Evolutionary conservation across 2,797 vertebrate species (phyloP), one percentile per base, ranked within the genome.

Genomic region (Labroides dimidiatus): DNA sequence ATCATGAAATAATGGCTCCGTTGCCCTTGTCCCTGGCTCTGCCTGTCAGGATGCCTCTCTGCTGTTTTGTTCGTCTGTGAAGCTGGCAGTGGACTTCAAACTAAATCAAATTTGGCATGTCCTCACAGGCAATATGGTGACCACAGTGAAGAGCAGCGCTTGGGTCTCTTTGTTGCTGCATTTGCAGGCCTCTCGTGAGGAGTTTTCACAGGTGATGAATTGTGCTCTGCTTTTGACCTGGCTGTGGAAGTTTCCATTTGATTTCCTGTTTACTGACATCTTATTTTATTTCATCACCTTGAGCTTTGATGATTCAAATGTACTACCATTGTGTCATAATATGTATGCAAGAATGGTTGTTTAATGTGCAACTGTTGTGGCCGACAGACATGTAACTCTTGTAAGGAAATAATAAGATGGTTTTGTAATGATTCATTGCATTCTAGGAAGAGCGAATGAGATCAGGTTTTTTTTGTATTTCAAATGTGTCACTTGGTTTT

Each of bases 1-100:
- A 83, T 83, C 77, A 78, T 77, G 57, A 79, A 62, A 49, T 77
- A 69, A 73, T 67, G 78, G 58, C 67, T 33, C 52, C 57, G 72
- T 33, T 64, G 72, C 27, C 55, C 72, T 84, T 83, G 76, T 78
- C 81, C 67, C 72, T 64, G 79, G 50, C 50, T 30, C 41, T 73
- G 69, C 68, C 63, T 67, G 68, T 68, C 70, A 59, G 73, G 52
- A 48, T 56, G 36, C 54, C 63, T 79, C 30, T 75, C n/a, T 54
- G 53, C 68, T 58, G 13, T 20, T 65, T 48, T 51, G 57, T 41
- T 52, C 15, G 33, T 58, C 72, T 64, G 23, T 47, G 24, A 41
- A 43, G 47, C 69, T 70, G 80, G 43, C 74, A 24, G 41, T 21
- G 15, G 17, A 42, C 52, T 66, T 67, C 68, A 77, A 67, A 59